Conservation (phyloP, 2,797 vertebrate genomes). For the Schizopygopsis pylzovi region DNA sequence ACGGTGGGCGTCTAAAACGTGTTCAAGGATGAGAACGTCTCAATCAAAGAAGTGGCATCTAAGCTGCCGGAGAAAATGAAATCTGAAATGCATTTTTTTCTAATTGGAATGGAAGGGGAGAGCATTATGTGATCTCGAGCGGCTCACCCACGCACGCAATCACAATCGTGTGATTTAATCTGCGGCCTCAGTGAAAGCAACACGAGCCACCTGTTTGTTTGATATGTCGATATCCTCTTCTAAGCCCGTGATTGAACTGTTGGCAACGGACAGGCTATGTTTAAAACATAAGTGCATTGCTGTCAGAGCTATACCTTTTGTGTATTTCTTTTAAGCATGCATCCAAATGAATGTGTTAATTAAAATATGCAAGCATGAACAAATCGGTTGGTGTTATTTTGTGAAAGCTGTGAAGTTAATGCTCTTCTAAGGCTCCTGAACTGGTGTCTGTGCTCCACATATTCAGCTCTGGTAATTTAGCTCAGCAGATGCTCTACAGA, state of each 20-base stretch:
- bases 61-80: constrained; percentile 33
- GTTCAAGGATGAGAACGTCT: constrained; percentile 45
- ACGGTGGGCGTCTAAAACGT: background rate
- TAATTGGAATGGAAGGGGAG: constrained; percentile 57
- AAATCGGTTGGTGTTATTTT: background rate
- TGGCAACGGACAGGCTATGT: background rate
- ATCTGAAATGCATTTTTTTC: constrained; percentile 60
- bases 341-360: background rate
- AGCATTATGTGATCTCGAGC: constrained; percentile 55
- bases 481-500: constrained; percentile 11
- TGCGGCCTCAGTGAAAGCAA: constrained; percentile 16
- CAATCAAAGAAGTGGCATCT: background rate
- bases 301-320: background rate
- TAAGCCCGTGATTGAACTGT: constrained; percentile 6
- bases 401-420: background rate
- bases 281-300: background rate
- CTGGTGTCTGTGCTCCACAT: background rate
- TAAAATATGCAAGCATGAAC: constrained; percentile 3
- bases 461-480: constrained; percentile 10
- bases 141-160: constrained; percentile 49
- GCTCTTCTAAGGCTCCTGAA: background rate
- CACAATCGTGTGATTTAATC: constrained; percentile 48
- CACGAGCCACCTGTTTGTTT: constrained; percentile 46
- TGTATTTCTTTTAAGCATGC: background rate
- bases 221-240: constrained; percentile 11